These are phyloP conservation scores for Oligia strigilis DNA, from an alignment of 2,888 invertebrate genomes.

Conservation along the genomic window DNA sequence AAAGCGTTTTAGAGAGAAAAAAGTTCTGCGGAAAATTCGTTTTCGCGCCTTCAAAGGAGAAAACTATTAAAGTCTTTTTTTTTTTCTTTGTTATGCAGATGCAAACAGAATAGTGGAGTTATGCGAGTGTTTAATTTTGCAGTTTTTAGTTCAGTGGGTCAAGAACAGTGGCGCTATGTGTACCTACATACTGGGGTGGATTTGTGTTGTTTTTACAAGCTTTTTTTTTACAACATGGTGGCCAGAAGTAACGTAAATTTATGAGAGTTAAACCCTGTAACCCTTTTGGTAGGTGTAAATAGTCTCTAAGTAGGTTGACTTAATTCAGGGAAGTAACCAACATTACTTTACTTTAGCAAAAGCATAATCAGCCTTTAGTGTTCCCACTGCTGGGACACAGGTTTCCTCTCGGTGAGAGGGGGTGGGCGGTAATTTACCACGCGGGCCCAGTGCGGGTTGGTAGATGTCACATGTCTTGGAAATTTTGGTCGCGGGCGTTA, in stretches of 20 bases:
- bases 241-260: not conserved
- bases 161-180: constrained; percentile 7
- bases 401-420: not conserved
- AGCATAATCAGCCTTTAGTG: not conserved
- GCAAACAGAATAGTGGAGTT: constrained; percentile 66
- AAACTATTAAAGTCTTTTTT: constrained; percentile 72
- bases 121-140: constrained; percentile 61
- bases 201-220: not conserved
- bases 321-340: not conserved
- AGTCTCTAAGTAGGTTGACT: not conserved
- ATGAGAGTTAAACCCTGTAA: not conserved
- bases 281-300: not conserved
- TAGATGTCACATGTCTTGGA: too few species aligned
- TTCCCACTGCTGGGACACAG: not conserved
- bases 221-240: not conserved
- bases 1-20: constrained; percentile 75
- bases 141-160: constrained; percentile 48
- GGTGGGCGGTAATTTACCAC: not conserved
- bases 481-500: too few species aligned
- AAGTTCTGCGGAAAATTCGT: constrained; percentile 75
- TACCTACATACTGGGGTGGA: not conserved
- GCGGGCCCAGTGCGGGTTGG: not conserved
- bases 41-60: constrained; percentile 69
- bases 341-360: too few species aligned
- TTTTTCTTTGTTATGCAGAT: constrained; percentile 66